Conservation (phyloP, 64 coral and sea anemone genomes). For the Stichodactyla helianthus region DNA sequence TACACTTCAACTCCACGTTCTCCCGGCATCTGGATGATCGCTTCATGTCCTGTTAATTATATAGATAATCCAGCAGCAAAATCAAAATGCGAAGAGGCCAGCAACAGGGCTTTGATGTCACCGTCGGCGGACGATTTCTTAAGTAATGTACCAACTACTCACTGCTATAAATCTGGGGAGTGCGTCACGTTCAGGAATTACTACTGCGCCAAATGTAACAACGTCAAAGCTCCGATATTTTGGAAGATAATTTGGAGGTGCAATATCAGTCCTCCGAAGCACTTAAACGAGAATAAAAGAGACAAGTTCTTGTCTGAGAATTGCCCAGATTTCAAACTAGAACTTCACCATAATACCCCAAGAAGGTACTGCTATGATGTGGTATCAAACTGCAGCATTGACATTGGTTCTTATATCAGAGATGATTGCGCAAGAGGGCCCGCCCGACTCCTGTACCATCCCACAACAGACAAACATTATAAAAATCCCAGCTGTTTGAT, state of each 20-base stretch:
- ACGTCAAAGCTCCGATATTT: background rate
- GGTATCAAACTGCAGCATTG: slow-evolving; percentile 22
- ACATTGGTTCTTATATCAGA: background rate
- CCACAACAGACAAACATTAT: slow-evolving; percentile 31
- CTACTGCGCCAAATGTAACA: slow-evolving; percentile 61
- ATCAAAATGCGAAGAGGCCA: slow-evolving; percentile 41
- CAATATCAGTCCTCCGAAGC: slow-evolving; percentile 55
- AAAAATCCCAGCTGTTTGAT: slow-evolving; percentile 64
- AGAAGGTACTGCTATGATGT: slow-evolving; percentile 30
- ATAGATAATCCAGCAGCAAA: background rate
- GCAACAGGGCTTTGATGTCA: slow-evolving; percentile 13
- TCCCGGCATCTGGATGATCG: slow-evolving; percentile 63
- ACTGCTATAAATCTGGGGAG: background rate
- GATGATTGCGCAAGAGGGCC: slow-evolving; percentile 11
- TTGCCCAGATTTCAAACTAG: slow-evolving; percentile 30
- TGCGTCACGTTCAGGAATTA: slow-evolving; percentile 49
- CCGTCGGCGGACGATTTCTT: slow-evolving; percentile 28
- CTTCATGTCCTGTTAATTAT: slow-evolving; percentile 33
- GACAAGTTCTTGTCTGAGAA: slow-evolving; percentile 57
- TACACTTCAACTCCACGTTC: background rate
- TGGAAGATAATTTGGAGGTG: slow-evolving; percentile 67
- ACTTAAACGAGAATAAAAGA: slow-evolving; percentile 27
- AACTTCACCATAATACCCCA: background rate
- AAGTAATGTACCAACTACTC: slow-evolving; percentile 45
- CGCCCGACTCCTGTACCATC: background rate